Base-by-base conservation (phyloP, 1,140 invertebrate species). In the Tenebrio molitor region DNA sequence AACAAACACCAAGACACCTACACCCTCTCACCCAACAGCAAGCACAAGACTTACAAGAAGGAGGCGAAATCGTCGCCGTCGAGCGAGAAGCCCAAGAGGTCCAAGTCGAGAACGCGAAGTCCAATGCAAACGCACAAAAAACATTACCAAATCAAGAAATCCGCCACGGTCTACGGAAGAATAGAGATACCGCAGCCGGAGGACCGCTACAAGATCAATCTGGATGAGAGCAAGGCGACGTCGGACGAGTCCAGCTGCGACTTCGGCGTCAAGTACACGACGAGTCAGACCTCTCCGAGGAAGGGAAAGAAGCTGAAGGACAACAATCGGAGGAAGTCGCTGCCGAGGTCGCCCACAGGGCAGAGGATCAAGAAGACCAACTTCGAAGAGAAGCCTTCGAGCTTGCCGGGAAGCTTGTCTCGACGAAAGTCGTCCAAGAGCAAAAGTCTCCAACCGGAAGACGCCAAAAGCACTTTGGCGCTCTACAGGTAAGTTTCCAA, bases 191-290 rank as follows among this genome's bases (percentile, higher is more conserved):
- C 78, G 78, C 8, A 68, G 79, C 5, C 5, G 10, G 87, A 88
- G 41, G 87, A 89, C 16, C 79, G 83, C 10, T 63, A 50, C 46
- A 73, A 69, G 10, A 64, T 36, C 14, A 6, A 42, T 19, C 53
- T 25, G 63, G 74, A 72, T 17, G 53, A 71, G 15, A 63, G 39
- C 39, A 80, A 78, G 71, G 75, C 72, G 0, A 80, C 78, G 1
- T 91, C 90, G 1, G 91, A 91, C 76, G 90, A 91, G 78, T 91
- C 90, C 1, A 91, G 86, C 67, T 85, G 85, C 76, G 85, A 84
- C 77, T 84, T 86, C 65, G 86, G 84, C 42, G 81, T 82, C 17
- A 83, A 81, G 71, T 85, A 76, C 77, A 81, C 70, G 78, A 83
- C 33, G 76, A 75, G 33, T 81, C 53, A 75, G 67, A 39, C 78